These are phyloP conservation scores for mouse (Mus musculus) DNA, from an alignment of 2,113 vertebrate species.

Conservation along the genomic window GRCm39 chr17:52654001-52654500, in stretches of 20 bases:
- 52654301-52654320: neutral
- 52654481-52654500: conserved; percentile 60
- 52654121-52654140: conserved; percentile 78
- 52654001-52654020: conserved; percentile 84
- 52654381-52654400: neutral
- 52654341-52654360: neutral
- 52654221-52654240: conserved; percentile 60
- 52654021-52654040: conserved; percentile 82
- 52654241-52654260: neutral
- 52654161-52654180: conserved; percentile 69
- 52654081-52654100: conserved; percentile 76
- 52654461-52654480: conserved; percentile 33
- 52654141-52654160: conserved; percentile 77
- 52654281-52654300: neutral
- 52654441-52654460: conserved; percentile 27
- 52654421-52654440: conserved; percentile 58
- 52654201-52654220: conserved; percentile 68
- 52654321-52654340: neutral
- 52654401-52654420: conserved; percentile 28
- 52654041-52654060: conserved; percentile 82
- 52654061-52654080: conserved; percentile 82
- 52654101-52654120: conserved; percentile 74
- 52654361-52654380: conserved; percentile 34
- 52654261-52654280: neutral
- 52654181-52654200: conserved; percentile 79